Evolutionary conservation across 2,888 invertebrate species (phyloP).

Genomic region (Drosophila neotestacea): DNA sequence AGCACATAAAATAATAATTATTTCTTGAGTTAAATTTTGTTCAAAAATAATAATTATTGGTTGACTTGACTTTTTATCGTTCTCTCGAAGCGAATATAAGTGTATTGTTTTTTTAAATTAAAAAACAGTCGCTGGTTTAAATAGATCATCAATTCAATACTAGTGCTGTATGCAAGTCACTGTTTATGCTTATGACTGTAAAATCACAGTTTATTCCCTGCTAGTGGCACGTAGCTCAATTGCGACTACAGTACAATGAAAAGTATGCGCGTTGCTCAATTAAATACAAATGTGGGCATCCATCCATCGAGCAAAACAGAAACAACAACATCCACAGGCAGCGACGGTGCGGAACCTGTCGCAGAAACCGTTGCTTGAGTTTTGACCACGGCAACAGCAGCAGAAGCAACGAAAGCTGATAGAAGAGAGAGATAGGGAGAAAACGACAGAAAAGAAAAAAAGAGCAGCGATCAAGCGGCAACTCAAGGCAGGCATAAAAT

Average conservation of each 20-base stretch:
- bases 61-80: too few relatives aligned
- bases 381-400: slow-evolving; percentile 64
- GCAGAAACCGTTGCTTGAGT: slow-evolving; percentile 67
- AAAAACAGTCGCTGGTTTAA: too few relatives aligned
- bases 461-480: slow-evolving; percentile 60
- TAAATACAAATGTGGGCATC: slow-evolving; percentile 76
- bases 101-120: too few relatives aligned
- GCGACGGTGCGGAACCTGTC: slow-evolving; percentile 72
- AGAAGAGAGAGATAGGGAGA: slow-evolving; percentile 38
- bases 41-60: too few relatives aligned
- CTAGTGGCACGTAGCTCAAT: slow-evolving; percentile 57
- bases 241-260: slow-evolving; percentile 51
- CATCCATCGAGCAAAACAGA: slow-evolving; percentile 55
- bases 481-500: slow-evolving; percentile 46
- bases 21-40: too few relatives aligned
- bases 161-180: slow-evolving; percentile 8
- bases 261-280: slow-evolving; percentile 74
- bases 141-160: background rate
- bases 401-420: slow-evolving; percentile 58
- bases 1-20: too few relatives aligned
- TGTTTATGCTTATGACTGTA: slow-evolving; percentile 16
- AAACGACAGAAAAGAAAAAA: slow-evolving; percentile 54
- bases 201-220: slow-evolving; percentile 20
- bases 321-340: slow-evolving; percentile 32
- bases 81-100: too few relatives aligned